Percentiles rank a stretch among this genome's conserved stretches.
These are phyloP conservation scores for Mycteria americana DNA, from an alignment of 2,797 vertebrate genomes.

Conservation along the genomic window DNA sequence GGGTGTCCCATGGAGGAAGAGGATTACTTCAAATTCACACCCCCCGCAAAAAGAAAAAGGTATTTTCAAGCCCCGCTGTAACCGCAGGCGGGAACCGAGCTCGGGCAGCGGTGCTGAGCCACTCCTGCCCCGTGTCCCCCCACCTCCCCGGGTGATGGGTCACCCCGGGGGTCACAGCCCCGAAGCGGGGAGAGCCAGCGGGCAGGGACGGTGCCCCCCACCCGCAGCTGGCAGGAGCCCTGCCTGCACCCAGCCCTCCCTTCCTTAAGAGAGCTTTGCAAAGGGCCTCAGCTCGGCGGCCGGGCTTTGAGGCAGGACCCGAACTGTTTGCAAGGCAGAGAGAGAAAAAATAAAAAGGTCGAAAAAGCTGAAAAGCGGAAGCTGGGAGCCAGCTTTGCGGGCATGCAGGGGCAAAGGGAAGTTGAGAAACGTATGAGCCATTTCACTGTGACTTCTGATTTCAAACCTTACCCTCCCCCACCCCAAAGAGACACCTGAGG, in stretches of 20 bases:
- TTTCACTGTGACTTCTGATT: neutral
- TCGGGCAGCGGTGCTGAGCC: neutral
- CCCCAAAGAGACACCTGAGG: neutral
- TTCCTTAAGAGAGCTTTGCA: neutral
- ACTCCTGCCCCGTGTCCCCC: neutral
- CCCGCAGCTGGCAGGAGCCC: neutral
- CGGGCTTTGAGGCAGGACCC: neutral
- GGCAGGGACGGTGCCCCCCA: neutral
- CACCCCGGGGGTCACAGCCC: neutral
- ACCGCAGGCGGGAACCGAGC: neutral
- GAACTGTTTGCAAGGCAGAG: neutral
- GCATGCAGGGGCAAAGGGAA: neutral
- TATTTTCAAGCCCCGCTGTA: neutral
- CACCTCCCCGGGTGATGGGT: accelerated
- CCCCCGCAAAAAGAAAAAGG: too few species aligned
- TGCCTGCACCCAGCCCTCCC: neutral
- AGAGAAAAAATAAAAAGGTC: neutral
- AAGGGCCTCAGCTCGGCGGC: neutral
- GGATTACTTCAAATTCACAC: neutral
- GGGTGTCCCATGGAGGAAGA: neutral
- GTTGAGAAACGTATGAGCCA: neutral
- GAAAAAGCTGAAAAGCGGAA: neutral
- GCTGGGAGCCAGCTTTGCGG: neutral
- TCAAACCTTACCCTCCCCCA: neutral
- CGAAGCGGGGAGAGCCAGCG: accelerated